Evolutionary conservation across 2,888 invertebrate species (phyloP), one percentile per base, ranked within the genome.

Genomic region (Drosophila neutralis): DNA sequence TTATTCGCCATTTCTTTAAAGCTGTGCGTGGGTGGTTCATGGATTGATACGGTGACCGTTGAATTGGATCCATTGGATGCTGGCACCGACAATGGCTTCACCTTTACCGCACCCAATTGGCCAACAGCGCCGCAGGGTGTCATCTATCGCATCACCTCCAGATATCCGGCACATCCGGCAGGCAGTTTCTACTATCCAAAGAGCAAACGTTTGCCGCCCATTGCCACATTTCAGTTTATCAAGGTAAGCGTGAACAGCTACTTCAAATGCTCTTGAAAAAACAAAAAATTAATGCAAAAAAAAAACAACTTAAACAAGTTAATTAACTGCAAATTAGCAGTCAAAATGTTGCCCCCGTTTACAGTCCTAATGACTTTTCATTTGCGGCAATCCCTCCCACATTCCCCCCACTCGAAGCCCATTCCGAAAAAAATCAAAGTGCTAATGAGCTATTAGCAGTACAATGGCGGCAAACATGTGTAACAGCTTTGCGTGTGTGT

Each of bases 41-140:
- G 98, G 98, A 94, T 98, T 79, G 97, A 97, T 92, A 96, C 96
- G 78, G 96, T 98, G 69, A 97, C 97, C 61, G 95, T 98, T 74
- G 97, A 98, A 95, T 96, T 98, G 93, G 97, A 97, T 93, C 98
- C 98, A 0, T 93, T 98, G 87, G 98, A 98, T 93, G 98, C 98
- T 18, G 98, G 98, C 60, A 98, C 98, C 51, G 98, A 98, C 94
- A 97, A 97, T 93, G 98, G 98, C 5, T 97, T 98, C 94, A 98
- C 98, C 61, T 98, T 98, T 94, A 98, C 98, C 24, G 97, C 98
- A n/a, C 98, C 98, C 58, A 97, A 98, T 94, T 98, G 98, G 98
- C 97, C 97, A 61, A 97, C 98, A 27, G 96, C 97, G 58, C 98
- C 98, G 3, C 97, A 96, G 92, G 97, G 97, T 80, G 96, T 96